Base-by-base conservation (phyloP, 1,140 invertebrate species). In the Eriosoma lanigerum region DNA sequence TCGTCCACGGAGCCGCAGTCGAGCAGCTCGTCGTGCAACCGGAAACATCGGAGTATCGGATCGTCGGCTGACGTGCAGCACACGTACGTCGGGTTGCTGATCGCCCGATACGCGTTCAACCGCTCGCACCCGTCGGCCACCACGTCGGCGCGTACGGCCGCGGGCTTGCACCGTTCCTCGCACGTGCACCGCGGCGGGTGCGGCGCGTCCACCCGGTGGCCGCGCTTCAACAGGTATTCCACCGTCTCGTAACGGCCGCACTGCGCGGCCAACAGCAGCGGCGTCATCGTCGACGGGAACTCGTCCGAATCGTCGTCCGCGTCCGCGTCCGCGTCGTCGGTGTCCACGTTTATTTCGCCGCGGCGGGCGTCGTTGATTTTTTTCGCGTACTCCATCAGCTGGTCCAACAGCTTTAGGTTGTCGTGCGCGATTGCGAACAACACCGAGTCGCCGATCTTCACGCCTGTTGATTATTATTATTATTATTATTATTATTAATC, bases 221-320 rank as follows among this genome's bases (percentile, higher is more conserved):
- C 88, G 32, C 88, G 84, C 75, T 89, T 87, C 3, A 92, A 86
- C 2, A 93, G 86, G 54, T 91, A 85, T 82, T 89, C 88, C 19
- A 93, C 91, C 26, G 92, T 89, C 83, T 92, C 90, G 82, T 89
- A 91, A 83, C 92, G 90, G 46, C 92, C 92, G 48, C 87, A 87
- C 82, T 92, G 90, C 12, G 92, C 90, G 2, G 92, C 92, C 3
- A 93, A 86, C 56, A 91, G 89, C 19, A 94, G 86, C 0, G 92
- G 92, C 0, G 91, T 93, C 8, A 93, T 88, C 82, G 92, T 89
- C 17, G 89, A 88, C 0, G 90, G 90, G 85, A 92, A 94, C 75
- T 90, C 89, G 13, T 81, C 62, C 15, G 82, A 83, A 21, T 81
- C 66, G 52, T 12, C 26, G 26, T 32, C 21, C 9, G 29, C 46